These are phyloP conservation scores for Hemaris fuciformis DNA, from an alignment of 2,888 invertebrate species.

Conservation along the genomic window DNA sequence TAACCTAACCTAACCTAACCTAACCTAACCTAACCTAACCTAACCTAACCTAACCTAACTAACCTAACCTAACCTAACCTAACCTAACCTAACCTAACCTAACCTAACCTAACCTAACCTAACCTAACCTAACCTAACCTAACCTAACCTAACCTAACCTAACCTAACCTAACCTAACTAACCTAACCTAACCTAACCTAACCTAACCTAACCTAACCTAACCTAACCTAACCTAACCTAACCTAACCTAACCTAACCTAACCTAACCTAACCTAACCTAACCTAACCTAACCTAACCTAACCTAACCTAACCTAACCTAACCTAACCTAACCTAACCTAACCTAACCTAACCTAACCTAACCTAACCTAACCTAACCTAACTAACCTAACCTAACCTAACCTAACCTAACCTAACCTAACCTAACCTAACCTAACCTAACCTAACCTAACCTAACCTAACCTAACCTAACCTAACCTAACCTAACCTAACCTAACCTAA, in stretches of 20 bases:
- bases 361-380: constrained; percentile 28
- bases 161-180: constrained; percentile 27
- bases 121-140: constrained; percentile 29
- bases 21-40: constrained; percentile 26
- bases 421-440: constrained; percentile 21
- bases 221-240: constrained; percentile 27
- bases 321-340: constrained; percentile 20
- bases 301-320: not conserved
- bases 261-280: constrained; percentile 2
- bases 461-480: too few species aligned
- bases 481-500: too few species aligned
- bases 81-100: constrained; percentile 24
- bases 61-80: constrained; percentile 26
- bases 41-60: constrained; percentile 26
- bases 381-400: constrained; percentile 23
- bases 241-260: constrained; percentile 27
- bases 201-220: constrained; percentile 29
- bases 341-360: constrained; percentile 27
- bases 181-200: constrained; percentile 32
- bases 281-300: not conserved
- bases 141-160: constrained; percentile 31
- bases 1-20: constrained; percentile 25
- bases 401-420: constrained; percentile 21
- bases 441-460: constrained; percentile 22
- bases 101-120: constrained; percentile 26